Evolutionary conservation across 2,888 invertebrate genomes (phyloP), one percentile per base, ranked within the genome.

Genomic region (Listrodromus nycthemerus): DNA sequence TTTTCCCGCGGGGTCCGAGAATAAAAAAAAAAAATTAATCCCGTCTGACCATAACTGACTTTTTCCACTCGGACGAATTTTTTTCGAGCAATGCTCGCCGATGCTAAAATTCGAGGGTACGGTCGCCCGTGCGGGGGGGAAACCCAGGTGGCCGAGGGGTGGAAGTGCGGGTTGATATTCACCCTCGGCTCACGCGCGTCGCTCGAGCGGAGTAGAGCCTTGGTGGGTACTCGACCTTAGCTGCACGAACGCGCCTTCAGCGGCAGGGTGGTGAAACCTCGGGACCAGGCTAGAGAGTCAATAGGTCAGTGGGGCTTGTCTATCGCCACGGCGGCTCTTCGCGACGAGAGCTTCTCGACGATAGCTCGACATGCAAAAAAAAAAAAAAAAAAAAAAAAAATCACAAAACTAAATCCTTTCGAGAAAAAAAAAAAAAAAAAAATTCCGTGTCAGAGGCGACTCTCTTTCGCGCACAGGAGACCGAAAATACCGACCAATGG

Each of bases 221-320:
- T 67, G 80, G 80, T 71, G 77, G 86, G 86, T 86, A 86, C 87
- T 87, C 87, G 88, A 88, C 88, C 87, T 88, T 87, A 88, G 87
- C 86, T 82, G 81, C 71, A 81, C 83, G 86, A 83, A 86, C 86
- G 86, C 87, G 87, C 87, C 87, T 86, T 86, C 86, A 82, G 85
- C 88, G 88, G 88, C 86, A 83, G 87, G 86, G 83, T 85, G 80
- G 84, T 85, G 87, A 87, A 89, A 86, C 88, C 80, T 65, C 55
- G 71, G 63, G 87, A 89, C 88, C 87, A 87, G 90, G 90, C 89
- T 90, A 89, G 87, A 89, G 89, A 91, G 91, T 91, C 90, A 90
- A 90, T 91, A 90, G 91, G 91, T 91, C 91, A 91, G 90, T 90
- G 87, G 90, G 90, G 85, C 89, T 90, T 86, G 86, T 90, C 88